Evolutionary conservation across 2,113 vertebrate genomes (phyloP).

Genomic region (Gadus chalcogrammus): DNA sequence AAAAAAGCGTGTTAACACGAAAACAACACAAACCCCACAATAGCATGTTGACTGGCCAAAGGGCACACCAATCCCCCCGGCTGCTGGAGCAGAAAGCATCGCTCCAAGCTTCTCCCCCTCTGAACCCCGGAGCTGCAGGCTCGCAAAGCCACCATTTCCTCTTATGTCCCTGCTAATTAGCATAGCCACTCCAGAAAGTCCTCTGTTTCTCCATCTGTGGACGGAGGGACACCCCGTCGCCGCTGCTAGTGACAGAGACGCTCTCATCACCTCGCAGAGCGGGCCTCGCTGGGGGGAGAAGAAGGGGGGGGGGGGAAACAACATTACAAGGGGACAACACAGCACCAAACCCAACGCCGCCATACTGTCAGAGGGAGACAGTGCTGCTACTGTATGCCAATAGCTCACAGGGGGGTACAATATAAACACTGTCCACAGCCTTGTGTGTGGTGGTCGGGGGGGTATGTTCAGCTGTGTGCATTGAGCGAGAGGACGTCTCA

Average conservation of each 20-base stretch:
- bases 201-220: conserved; percentile 77
- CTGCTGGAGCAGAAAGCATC: conserved; percentile 63
- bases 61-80: conserved; percentile 52
- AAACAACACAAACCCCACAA: conserved; percentile 53
- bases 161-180: conserved; percentile 75
- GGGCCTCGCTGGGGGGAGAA: conserved; percentile 69
- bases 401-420: conserved; percentile 62
- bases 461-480: conserved; percentile 64
- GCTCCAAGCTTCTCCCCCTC: conserved; percentile 64
- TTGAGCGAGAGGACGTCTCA: conserved; percentile 66
- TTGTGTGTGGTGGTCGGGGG: conserved; percentile 42
- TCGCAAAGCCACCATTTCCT: conserved; percentile 55
- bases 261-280: conserved; percentile 74
- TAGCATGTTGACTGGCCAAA: conserved; percentile 63
- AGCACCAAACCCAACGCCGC: background rate
- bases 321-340: too few relatives aligned
- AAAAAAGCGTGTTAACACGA: background rate
- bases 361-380: conserved; percentile 62
- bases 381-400: conserved; percentile 57
- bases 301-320: conserved; percentile 49
- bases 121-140: conserved; percentile 11
- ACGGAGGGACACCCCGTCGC: conserved; percentile 16
- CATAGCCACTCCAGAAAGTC: conserved; percentile 73
- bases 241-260: conserved; percentile 61
- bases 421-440: conserved; percentile 67